Conservation (phyloP, 2,888 invertebrate species). For the Capitulum mitella region DNA sequence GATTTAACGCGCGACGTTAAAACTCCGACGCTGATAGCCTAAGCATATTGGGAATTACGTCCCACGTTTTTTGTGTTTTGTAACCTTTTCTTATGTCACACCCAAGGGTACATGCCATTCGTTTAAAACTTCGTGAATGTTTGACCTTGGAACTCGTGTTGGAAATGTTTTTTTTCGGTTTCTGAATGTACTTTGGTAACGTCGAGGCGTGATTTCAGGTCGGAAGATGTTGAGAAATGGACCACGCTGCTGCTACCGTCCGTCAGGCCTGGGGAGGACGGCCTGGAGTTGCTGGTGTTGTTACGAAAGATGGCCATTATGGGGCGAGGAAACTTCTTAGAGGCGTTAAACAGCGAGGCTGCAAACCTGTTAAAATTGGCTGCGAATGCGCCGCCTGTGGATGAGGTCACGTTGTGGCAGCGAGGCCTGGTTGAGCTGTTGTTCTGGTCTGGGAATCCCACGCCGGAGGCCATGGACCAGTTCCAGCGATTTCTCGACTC, state of each 20-base stretch:
- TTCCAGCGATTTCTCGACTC: not conserved
- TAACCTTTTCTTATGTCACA: too few relatives aligned
- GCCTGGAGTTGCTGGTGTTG: conserved; percentile 36
- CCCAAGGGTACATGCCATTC: too few relatives aligned
- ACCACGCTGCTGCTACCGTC: not conserved
- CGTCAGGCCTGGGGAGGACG: not conserved
- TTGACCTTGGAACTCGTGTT: too few relatives aligned
- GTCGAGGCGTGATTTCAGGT: conserved; percentile 35
- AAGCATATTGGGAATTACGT: too few relatives aligned
- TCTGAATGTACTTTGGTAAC: too few relatives aligned
- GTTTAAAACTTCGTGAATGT: too few relatives aligned
- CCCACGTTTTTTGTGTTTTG: too few relatives aligned
- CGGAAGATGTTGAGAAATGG: conserved; percentile 39
- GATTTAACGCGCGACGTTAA: too few relatives aligned
- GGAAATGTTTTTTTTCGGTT: too few relatives aligned
- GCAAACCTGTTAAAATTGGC: conserved; percentile 9
- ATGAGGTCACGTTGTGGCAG: not conserved
- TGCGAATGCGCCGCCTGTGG: not conserved
- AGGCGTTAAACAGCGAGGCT: not conserved
- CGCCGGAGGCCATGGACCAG: not conserved
- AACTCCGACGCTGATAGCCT: too few relatives aligned
- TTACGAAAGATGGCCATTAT: conserved; percentile 39
- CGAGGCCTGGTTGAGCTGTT: not conserved
- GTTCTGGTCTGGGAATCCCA: conserved; percentile 16
- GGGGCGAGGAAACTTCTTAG: conserved; percentile 23